phyloP scores from a whole-genome alignment of 2,797 vertebrate genomes.

The Trematomus bernacchii region DNA sequence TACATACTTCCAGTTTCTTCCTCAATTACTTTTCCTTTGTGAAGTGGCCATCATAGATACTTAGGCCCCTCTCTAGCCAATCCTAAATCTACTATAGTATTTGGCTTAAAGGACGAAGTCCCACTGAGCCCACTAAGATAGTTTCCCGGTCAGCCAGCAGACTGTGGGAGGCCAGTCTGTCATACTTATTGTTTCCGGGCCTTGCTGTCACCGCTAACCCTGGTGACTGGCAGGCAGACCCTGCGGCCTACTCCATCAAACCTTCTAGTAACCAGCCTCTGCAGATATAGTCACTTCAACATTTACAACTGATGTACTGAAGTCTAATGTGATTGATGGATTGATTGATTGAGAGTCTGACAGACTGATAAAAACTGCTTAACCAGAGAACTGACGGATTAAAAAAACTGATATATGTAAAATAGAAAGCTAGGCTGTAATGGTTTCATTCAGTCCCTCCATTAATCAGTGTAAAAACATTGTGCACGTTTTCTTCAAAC shows the following conservation, averaged over 20 bases:
- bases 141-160: constrained; percentile 49
- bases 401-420: background rate
- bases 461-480: constrained; percentile 24
- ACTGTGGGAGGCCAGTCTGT: constrained; percentile 66
- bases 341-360: constrained; percentile 25
- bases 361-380: constrained; percentile 27
- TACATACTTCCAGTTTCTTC: constrained; percentile 42
- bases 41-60: constrained; percentile 20
- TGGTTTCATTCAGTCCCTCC: background rate
- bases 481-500: constrained; percentile 32
- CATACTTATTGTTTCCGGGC: constrained; percentile 46
- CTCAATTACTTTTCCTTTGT: constrained; percentile 32
- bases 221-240: constrained; percentile 50
- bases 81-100: constrained; percentile 32
- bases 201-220: constrained; percentile 42
- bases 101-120: constrained; percentile 34
- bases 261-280: constrained; percentile 26
- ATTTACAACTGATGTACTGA: constrained; percentile 42
- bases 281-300: constrained; percentile 33
- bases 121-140: constrained; percentile 43
- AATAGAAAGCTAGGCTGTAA: constrained; percentile 25
- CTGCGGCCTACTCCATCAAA: constrained; percentile 21
- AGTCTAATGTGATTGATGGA: constrained; percentile 32
- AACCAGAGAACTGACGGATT: background rate
- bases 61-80: constrained; percentile 21